Evolutionary conservation across 2,888 invertebrate genomes (phyloP), one percentile per base, ranked within the genome.

Genomic region (Ceratothoa steindachneri): DNA sequence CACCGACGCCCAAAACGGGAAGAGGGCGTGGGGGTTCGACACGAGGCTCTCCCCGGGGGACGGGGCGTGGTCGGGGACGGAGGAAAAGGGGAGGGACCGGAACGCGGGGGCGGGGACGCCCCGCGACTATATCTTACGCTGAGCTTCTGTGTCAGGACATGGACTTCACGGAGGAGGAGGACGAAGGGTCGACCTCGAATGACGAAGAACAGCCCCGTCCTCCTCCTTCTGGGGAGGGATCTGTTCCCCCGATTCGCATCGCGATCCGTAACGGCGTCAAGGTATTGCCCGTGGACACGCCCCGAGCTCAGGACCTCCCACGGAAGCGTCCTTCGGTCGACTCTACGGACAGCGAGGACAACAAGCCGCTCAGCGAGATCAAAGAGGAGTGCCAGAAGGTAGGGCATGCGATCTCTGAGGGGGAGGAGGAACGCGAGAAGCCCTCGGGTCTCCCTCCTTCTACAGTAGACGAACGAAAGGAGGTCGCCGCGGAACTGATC

Each of bases 261-360:
- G 74, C 79, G 19, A 79, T 79, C 55, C 71, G 74, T n/a, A 79
- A 74, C 60, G 79, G 79, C 0, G 68, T 60, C 2, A 75, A 79
- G 64, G 79, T 79, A 12, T 65, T 79, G 27, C 72, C 74, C 15
- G 70, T 74, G 31, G 76, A 69, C 2, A 69, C 79, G 1, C 71
- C 74, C 67, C 15, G 69, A n/a, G 29, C 24, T n/a, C 19, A 24
- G 60, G 60, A 60, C 12, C 12, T 60, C 2, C 22, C 1, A 60
- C 19, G 27, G 60, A 60, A 60, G 60, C n/a, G 60, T 12, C 60
- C 60, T 24, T 70, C 71, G 19, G 68, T 53, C 15, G 75, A 78
- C 28, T 75, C 71, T 0, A 71, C 70, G 24, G 77, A 77, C 30
- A 77, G 77, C 30, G 77, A 77, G 28, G 77, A 77, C 52, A 77